Conservation (phyloP, 1,140 invertebrate species). For the Drosophila melanogaster region DNA sequence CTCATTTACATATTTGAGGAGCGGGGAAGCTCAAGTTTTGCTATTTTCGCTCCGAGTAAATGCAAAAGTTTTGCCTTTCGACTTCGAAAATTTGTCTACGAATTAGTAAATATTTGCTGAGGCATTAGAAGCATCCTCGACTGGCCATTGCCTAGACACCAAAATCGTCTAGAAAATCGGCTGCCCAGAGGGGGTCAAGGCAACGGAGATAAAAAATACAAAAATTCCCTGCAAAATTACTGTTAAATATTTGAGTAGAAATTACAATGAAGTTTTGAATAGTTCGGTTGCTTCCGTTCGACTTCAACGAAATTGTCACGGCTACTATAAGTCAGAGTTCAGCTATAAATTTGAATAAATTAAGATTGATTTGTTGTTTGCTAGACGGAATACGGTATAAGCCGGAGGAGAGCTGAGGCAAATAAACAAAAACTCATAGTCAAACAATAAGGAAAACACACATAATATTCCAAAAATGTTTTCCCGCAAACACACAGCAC, state of each 20-base stretch:
- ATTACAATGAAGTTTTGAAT: slow-evolving; percentile 37
- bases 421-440: slow-evolving; percentile 67
- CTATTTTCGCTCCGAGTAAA: slow-evolving; percentile 37
- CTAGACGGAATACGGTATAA: slow-evolving; percentile 32
- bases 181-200: not conserved
- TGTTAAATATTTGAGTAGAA: slow-evolving; percentile 40
- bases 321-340: slow-evolving; percentile 34
- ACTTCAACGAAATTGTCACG: slow-evolving; percentile 17
- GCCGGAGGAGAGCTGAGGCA: slow-evolving; percentile 41
- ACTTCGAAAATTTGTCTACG: slow-evolving; percentile 53
- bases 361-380: slow-evolving; percentile 72
- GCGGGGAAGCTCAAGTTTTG: slow-evolving; percentile 21
- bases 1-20: slow-evolving; percentile 78
- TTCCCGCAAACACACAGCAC: slow-evolving; percentile 39
- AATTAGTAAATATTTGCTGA: slow-evolving; percentile 56
- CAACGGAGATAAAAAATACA: not conserved
- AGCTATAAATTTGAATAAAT: slow-evolving; percentile 77
- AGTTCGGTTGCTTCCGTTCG: slow-evolving; percentile 44
- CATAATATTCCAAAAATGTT: slow-evolving; percentile 64
- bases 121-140: slow-evolving; percentile 39
- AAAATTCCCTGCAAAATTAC: slow-evolving; percentile 14
- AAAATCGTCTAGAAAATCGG: slow-evolving; percentile 3
- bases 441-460: slow-evolving; percentile 63
- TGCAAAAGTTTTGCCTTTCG: slow-evolving; percentile 63
- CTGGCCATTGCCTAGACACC: slow-evolving; percentile 36